Evolutionary conservation across 2,888 invertebrate genomes (phyloP).

Genomic region (Penaeus monodon): DNA sequence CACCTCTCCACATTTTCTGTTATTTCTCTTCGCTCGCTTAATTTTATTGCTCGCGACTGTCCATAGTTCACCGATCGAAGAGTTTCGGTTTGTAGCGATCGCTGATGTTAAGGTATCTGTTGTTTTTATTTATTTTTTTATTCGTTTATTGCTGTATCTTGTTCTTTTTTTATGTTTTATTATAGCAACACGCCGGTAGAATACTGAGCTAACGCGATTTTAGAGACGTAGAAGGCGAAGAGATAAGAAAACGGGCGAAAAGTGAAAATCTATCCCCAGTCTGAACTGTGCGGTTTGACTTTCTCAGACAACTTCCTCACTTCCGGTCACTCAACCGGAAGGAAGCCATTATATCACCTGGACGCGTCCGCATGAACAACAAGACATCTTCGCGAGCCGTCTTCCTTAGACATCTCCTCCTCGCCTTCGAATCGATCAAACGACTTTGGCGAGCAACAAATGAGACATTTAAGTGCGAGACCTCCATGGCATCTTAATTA

Average conservation of each 20-base stretch:
- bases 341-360: slow-evolving; percentile 50
- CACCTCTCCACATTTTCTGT: slow-evolving; percentile 31
- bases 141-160: too few relatives aligned
- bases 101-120: too few relatives aligned
- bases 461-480: neutral
- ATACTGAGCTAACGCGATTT: neutral
- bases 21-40: slow-evolving; percentile 36
- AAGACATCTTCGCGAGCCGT: neutral
- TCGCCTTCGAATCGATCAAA: neutral
- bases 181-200: too few relatives aligned
- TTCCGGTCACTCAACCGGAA: slow-evolving; percentile 57
- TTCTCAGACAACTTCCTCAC: slow-evolving; percentile 60
- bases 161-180: too few relatives aligned
- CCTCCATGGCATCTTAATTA: neutral
- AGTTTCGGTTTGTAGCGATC: too few relatives aligned
- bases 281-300: slow-evolving; percentile 58
- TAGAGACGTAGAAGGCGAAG: slow-evolving; percentile 8
- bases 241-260: slow-evolving; percentile 32
- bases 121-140: too few relatives aligned
- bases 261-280: slow-evolving; percentile 31
- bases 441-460: too few relatives aligned
- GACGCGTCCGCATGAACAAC: slow-evolving; percentile 26
- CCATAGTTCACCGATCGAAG: slow-evolving; percentile 20
- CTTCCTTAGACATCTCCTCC: neutral
- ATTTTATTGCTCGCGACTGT: slow-evolving; percentile 37